Base-by-base conservation (phyloP, 2,888 invertebrate genomes). In the Psylliodes chrysocephalus region DNA sequence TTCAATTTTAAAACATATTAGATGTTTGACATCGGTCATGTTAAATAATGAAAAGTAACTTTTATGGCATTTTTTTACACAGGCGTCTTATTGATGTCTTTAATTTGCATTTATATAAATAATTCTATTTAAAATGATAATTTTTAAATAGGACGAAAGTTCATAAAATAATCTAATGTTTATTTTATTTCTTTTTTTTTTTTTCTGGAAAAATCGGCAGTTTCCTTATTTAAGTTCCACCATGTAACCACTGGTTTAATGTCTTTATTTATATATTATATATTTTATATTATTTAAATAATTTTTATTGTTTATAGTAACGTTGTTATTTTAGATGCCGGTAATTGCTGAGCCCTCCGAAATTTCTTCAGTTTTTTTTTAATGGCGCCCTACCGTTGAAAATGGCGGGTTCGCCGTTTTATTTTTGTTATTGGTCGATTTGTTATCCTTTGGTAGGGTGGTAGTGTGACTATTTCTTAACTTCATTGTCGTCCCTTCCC, bases 271-370 rank as follows among this genome's bases (percentile, higher is more conserved):
- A 71, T 74, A 77, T 76, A 75, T 72, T 77, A 77, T 77, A 78
- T 77, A 78, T 79, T 77, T 79, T 79, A 76, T 77, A 75, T 75
- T 74, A 71, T 75, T 77, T 78, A 77, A 78, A 78, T 77, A 75
- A 73, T 73, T 74, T 76, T 78, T 78, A 76, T 77, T 78, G 77
- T 78, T 76, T 75, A 75, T 76, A 77, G 78, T 78, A 74, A 77
- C 75, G 73, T 77, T 75, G 64, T 77, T 75, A 38, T 47, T 49
- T 19, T 35, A 49, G 42, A 40, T 18, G 49, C 28, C 38, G 59
- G 1, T 35, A 35, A 28, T 75, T 73, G 76, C 78, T 77, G 77
- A 77, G 77, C 73, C 74, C 71, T 72, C 49, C 7, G 15, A 40
- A 38, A 54, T 19, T 5, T 35, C 17, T 73, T 61, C 22, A 55